These are phyloP conservation scores for Tachina lurida DNA, from an alignment of 2,888 invertebrate species.

Conservation along the genomic window DNA sequence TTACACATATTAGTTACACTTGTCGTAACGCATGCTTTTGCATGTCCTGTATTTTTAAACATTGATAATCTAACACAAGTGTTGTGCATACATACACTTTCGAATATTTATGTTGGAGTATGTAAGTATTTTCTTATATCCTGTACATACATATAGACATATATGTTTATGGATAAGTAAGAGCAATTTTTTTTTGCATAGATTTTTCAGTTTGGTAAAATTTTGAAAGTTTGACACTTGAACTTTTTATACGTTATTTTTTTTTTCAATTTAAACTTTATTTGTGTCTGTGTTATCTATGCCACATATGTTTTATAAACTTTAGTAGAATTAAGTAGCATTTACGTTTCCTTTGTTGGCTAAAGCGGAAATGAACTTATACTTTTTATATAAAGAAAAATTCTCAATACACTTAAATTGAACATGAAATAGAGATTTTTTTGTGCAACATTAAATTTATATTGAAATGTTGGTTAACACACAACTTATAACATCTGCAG, in stretches of 20 bases:
- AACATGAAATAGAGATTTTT: not conserved
- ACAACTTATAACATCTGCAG: conserved; percentile 62
- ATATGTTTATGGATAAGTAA: not conserved
- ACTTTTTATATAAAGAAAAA: not conserved
- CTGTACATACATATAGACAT: not conserved
- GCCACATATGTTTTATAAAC: conserved; percentile 47
- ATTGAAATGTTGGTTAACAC: conserved; percentile 29
- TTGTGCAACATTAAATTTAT: not conserved
- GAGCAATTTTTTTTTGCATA: not conserved
- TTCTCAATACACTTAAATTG: not conserved
- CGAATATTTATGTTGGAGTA: not conserved
- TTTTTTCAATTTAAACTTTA: not conserved
- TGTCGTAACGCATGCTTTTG: conserved; percentile 43
- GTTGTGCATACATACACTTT: not conserved
- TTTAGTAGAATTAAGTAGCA: conserved; percentile 34
- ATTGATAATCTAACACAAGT: conserved; percentile 31
- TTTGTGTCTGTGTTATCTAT: conserved; percentile 17
- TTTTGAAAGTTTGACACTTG: conserved; percentile 35
- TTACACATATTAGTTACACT: conserved; percentile 44
- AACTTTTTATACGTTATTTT: not conserved
- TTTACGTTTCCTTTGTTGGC: conserved; percentile 35
- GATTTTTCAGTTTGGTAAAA: not conserved
- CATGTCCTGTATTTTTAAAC: conserved; percentile 22
- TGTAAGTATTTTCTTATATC: not conserved
- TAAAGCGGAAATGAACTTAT: conserved; percentile 4